phyloP scores from a whole-genome alignment of 2,113 vertebrate genomes.

The Bombycilla garrulus region DNA sequence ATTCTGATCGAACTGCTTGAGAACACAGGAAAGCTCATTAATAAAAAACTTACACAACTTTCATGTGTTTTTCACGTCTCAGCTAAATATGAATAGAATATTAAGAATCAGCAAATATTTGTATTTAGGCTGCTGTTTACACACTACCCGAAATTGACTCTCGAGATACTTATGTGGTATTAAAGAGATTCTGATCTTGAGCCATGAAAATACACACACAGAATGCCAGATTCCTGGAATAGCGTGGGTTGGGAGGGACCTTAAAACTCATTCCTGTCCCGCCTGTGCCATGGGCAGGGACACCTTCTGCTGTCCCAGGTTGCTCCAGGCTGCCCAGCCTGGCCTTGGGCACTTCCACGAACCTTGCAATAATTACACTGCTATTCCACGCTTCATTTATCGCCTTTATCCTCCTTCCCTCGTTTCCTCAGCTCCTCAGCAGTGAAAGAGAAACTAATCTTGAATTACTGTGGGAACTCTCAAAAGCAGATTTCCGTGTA shows the following conservation, averaged over 20 bases:
- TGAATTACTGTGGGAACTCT: not conserved
- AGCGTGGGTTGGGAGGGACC: not conserved
- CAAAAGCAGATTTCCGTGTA: not conserved
- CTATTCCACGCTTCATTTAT: not conserved
- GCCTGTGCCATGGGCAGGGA: not conserved
- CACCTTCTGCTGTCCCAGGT: fast-evolving
- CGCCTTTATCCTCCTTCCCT: not conserved
- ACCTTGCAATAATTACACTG: not conserved
- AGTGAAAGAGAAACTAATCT: not conserved
- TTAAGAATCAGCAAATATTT: slow-evolving; percentile 1
- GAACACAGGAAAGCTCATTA: not conserved
- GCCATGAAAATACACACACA: not conserved
- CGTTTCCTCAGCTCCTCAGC: not conserved
- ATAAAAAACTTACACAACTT: not conserved
- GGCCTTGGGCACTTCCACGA: not conserved
- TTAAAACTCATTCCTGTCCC: not conserved
- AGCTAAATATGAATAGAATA: not conserved
- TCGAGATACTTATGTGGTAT: not conserved
- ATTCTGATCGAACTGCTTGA: not conserved
- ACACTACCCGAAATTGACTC: not conserved
- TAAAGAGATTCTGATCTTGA: not conserved
- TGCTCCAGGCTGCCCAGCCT: not conserved
- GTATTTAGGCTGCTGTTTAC: not conserved
- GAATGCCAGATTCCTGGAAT: not conserved
- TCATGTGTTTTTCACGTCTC: not conserved